Evolutionary conservation across 1,140 invertebrate species (phyloP), one percentile per base, ranked within the genome.

Genomic region (Elymnias hypermnestra): DNA sequence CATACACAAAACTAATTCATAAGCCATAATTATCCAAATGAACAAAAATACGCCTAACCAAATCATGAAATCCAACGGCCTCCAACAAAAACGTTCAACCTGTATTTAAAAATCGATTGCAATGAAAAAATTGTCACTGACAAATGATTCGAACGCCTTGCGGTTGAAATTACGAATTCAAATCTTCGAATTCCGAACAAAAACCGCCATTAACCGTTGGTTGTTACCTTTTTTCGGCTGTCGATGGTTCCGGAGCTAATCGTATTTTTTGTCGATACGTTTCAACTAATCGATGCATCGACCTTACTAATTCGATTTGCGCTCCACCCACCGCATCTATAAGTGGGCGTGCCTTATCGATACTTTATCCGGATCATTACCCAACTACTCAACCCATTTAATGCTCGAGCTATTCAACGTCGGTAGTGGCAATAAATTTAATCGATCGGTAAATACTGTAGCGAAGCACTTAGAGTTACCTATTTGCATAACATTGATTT

Each of bases 121-220:
- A 69, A 65, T 70, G 65, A 79, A 83, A 79, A 83, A 82, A 83
- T 82, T 82, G 79, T 83, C 79, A 83, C 75, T 82, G 79, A 83
- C 79, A 83, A 83, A 83, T 83, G 79, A 83, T 82, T 77, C 72
- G 69, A 72, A 75, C 74, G 71, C 61, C 67, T 82, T 74, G 79
- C 69, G 75, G 79, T 83, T 70, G 64, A 69, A 79, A 82, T 82
- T 78, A 79, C 79, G 72, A 77, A 83, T 82, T 82, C 79, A 83
- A 83, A 83, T 83, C 75, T 76, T 83, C 66, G 72, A 72, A 70
- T 75, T 79, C 66, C 59, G 71, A 75, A 83, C 73, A 82, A 82
- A 82, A 82, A 82, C 72, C 68, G 57, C 69, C 75, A 82, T 83
- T 83, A 83, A 76, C 71, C 36, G 66, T 45, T 58, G 72, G 69